Evolutionary conservation across 2,113 vertebrate genomes (phyloP), one percentile per base, ranked within the genome.

Genomic region (Ochotona princeps): DNA sequence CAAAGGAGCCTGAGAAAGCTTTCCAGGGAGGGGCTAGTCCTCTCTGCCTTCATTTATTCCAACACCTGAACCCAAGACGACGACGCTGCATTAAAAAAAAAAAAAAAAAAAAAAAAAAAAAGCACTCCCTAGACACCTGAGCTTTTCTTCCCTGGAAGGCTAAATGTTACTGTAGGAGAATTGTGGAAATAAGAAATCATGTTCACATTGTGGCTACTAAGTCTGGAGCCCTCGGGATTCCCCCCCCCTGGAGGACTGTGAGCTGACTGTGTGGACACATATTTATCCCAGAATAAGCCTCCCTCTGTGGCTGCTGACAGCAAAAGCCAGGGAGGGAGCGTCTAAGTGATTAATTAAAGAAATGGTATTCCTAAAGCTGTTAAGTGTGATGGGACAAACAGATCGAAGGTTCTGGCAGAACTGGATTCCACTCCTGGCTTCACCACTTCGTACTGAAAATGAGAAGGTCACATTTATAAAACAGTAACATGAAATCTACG

Each of bases 1-100:
- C 97, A 98, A 98, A 98, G 97, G 94, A 96, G 95, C 91, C 96
- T 80, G 83, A 95, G 96, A 96, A 92, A 93, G 90, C 95, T 94
- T 90, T 18, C 6, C 86, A 21, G 83, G 93, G 95, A n/a, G 94
- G 87, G 94, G 95, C 92, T 70, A 12, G 75, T 3, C 11, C 84
- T 1, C 93, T 94, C 94, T 88, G 90, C 94, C 89, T 93, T 96
- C 87, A 0, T 86, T 91, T 93, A 95, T 92, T 87, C 92, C 89
- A 90, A 85, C 97, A 98, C 96, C 97, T 97, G 97, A 97, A 96
- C 83, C 95, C 80, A 0, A 60, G 38, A 47, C 0, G 38, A 47
- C 0, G 49, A 38, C 44, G 0, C 65, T 0, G 2, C 14, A 4
- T 44, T 44, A 44, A 44, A 44, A 44, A 25, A 65, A 13, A 54